Percentiles rank a stretch among this genome's conserved stretches.
Evolutionary conservation across 2,113 vertebrate genomes (phyloP).

Genomic region (Macrotus californicus): DNA sequence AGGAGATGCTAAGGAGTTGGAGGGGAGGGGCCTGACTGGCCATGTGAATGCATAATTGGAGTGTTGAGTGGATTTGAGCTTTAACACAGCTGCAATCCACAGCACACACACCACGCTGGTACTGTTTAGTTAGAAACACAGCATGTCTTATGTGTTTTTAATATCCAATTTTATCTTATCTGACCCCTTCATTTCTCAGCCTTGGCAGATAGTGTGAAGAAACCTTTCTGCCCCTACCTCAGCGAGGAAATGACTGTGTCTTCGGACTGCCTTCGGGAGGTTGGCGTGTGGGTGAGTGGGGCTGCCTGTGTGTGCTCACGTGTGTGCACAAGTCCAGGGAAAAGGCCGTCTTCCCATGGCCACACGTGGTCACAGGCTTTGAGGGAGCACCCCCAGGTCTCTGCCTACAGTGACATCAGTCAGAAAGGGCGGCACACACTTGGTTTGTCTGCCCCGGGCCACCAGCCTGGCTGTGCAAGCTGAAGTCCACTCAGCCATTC

Average conservation of each 20-base stretch:
- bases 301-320: accelerated
- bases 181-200: slow-evolving; percentile 75
- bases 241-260: slow-evolving; percentile 45
- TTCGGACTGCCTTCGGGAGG: slow-evolving; percentile 13
- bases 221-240: background rate
- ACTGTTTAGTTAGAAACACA: slow-evolving; percentile 79
- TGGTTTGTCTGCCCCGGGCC: background rate
- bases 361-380: background rate
- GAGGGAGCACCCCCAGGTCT: background rate
- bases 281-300: background rate
- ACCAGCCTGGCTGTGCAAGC: background rate
- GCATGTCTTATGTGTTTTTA: slow-evolving; percentile 78
- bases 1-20: background rate
- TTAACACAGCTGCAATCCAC: slow-evolving; percentile 71
- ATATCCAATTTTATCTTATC: slow-evolving; percentile 78
- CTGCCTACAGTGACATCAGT: background rate
- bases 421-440: background rate
- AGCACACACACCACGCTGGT: slow-evolving; percentile 72
- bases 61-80: slow-evolving; percentile 66
- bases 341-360: background rate
- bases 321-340: accelerated
- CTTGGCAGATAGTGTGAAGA: slow-evolving; percentile 65
- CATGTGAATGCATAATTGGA: slow-evolving; percentile 61
- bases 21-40: background rate
- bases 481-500: background rate